Conservation (phyloP, 1,140 invertebrate species). For the Mylabris phalerata region DNA sequence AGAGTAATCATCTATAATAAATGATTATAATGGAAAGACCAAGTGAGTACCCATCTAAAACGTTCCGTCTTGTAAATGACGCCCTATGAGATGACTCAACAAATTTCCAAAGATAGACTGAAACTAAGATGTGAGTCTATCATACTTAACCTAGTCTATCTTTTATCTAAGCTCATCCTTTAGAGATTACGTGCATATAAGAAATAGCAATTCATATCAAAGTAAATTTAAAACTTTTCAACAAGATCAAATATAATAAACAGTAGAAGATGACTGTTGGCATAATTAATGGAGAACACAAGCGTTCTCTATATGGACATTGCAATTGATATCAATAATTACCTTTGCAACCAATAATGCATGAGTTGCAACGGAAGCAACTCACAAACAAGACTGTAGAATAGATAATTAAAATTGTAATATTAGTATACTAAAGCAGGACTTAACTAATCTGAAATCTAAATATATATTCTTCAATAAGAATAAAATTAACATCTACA, state of each 20-base stretch:
- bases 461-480: background rate
- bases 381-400: background rate
- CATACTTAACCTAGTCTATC: conserved; percentile 10
- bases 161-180: conserved; percentile 13
- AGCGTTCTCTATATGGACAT: background rate
- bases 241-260: background rate
- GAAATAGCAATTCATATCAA: conserved; percentile 10
- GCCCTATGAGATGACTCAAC: conserved; percentile 10
- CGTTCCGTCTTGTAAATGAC: conserved; percentile 8
- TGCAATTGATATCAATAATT: background rate
- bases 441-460: background rate
- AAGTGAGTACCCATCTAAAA: conserved; percentile 9
- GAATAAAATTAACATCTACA: background rate
- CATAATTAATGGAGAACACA: background rate
- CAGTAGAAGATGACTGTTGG: too few relatives aligned
- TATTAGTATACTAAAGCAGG: background rate
- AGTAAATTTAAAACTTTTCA: conserved; percentile 7
- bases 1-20: too few relatives aligned
- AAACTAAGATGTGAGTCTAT: conserved; percentile 10
- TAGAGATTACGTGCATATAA: conserved; percentile 2
- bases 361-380: conserved; percentile 1
- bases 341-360: conserved; percentile 7
- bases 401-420: background rate
- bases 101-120: conserved; percentile 10
- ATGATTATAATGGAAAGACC: background rate